Evolutionary conservation across 2,113 vertebrate species (phyloP).

Genomic region (Tichodroma muraria): DNA sequence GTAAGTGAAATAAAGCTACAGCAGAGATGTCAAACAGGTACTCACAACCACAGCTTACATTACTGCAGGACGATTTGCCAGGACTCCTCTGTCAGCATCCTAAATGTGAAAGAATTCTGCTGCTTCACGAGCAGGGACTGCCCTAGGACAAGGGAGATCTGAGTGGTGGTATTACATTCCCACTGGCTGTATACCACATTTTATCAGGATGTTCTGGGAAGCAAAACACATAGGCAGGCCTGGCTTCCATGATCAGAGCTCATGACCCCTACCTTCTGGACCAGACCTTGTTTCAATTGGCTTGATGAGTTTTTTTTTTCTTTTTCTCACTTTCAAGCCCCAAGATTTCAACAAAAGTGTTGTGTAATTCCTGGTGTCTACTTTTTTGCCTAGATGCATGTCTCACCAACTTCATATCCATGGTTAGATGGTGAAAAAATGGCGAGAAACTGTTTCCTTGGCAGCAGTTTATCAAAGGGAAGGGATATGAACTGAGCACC

Average conservation of each 20-base stretch:
- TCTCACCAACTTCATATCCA: background rate
- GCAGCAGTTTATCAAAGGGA: background rate
- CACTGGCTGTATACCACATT: background rate
- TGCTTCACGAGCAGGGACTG: background rate
- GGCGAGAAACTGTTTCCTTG: background rate
- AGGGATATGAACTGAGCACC: background rate
- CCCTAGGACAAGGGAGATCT: background rate
- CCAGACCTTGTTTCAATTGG: background rate
- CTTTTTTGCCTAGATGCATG: background rate
- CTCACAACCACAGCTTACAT: background rate
- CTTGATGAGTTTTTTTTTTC: background rate
- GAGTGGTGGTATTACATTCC: background rate
- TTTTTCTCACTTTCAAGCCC: background rate
- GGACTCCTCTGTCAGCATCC: background rate
- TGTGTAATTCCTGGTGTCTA: background rate
- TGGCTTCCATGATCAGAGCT: background rate
- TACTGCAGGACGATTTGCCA: background rate
- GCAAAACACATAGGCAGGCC: background rate
- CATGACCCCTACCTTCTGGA: background rate
- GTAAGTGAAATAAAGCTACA: background rate
- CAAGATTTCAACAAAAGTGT: background rate
- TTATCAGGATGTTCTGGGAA: background rate
- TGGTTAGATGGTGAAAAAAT: background rate
- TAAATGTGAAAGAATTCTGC: background rate
- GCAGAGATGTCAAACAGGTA: background rate